Evolutionary conservation across 1,140 invertebrate species (phyloP).

Genomic region (Atta texana): DNA sequence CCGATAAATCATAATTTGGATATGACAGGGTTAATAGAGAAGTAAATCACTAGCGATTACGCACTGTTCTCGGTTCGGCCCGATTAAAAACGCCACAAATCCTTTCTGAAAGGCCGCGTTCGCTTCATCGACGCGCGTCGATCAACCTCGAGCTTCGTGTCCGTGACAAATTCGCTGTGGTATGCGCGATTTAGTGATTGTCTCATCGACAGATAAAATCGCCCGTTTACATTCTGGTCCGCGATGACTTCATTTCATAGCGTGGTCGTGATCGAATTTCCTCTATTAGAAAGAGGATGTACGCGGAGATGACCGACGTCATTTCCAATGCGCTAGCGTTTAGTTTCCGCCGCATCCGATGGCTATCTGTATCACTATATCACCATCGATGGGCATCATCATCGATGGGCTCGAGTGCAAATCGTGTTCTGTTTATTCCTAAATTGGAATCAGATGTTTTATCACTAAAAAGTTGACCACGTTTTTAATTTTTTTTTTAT

Average conservation of each 20-base stretch:
- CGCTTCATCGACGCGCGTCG: conserved; percentile 45
- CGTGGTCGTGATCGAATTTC: conserved; percentile 75
- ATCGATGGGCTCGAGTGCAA: conserved; percentile 18
- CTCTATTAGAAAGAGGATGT: conserved; percentile 73
- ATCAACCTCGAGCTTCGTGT: conserved; percentile 46
- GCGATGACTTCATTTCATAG: conserved; percentile 35
- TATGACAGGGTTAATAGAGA: conserved; percentile 21
- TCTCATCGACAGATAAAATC: conserved; percentile 64
- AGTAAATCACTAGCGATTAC: conserved; percentile 33
- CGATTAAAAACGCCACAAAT: conserved; percentile 61
- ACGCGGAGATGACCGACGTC: conserved; percentile 78
- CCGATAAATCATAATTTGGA: conserved; percentile 61
- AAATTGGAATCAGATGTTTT: neutral
- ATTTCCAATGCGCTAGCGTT: conserved; percentile 82
- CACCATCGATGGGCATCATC: conserved; percentile 73
- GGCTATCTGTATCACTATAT: conserved; percentile 78
- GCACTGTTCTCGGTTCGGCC: conserved; percentile 4
- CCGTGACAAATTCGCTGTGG: conserved; percentile 56
- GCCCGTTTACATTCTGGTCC: conserved; percentile 59
- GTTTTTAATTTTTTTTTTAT: neutral
- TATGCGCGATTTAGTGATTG: conserved; percentile 47
- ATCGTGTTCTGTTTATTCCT: neutral
- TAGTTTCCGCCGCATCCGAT: conserved; percentile 82
- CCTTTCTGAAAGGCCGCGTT: conserved; percentile 29
- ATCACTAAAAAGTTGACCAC: conserved; percentile 16